A percentile compares a stretch with the other conserved stretches of the same genome.
Evolutionary conservation across 2,888 invertebrate species (phyloP).

Genomic region (Euproctis similis): DNA sequence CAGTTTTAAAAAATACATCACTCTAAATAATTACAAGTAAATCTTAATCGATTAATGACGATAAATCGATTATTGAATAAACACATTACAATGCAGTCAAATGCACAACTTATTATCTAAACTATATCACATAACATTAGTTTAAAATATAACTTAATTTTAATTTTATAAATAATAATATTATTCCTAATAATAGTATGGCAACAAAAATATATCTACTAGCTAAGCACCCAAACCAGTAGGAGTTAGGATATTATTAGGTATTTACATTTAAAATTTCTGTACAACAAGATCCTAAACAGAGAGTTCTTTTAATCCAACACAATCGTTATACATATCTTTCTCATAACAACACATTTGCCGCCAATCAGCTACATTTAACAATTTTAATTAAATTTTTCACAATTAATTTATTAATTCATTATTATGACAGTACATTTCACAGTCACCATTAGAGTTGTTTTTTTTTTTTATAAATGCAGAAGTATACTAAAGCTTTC

Average conservation of each 20-base stretch:
- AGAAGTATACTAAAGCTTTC: constrained; percentile 45
- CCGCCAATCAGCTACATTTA: constrained; percentile 64
- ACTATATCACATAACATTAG: constrained; percentile 67
- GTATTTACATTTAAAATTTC: constrained; percentile 67
- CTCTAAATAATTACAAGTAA: constrained; percentile 3
- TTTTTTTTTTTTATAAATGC: constrained; percentile 36
- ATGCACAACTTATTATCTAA: constrained; percentile 41
- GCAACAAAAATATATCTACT: constrained; percentile 73
- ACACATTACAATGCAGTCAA: constrained; percentile 16
- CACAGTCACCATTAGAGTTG: constrained; percentile 31
- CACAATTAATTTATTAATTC: constrained; percentile 36
- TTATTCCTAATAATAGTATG: constrained; percentile 73
- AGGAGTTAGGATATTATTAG: constrained; percentile 46
- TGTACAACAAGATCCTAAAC: constrained; percentile 55
- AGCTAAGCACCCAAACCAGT: constrained; percentile 69
- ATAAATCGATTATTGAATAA: constrained; percentile 14
- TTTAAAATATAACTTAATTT: constrained; percentile 68
- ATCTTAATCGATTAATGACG: constrained; percentile 5
- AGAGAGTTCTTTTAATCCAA: constrained; percentile 27
- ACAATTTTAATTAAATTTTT: constrained; percentile 46
- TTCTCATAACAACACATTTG: constrained; percentile 62
- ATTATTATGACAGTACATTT: constrained; percentile 35
- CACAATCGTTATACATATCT: constrained; percentile 53
- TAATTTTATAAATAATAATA: constrained; percentile 70
- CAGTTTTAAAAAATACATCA: constrained; percentile 1